Conservation (phyloP, 35 echinoderm and acorn worm genomes). For the Patiria miniata region DNA sequence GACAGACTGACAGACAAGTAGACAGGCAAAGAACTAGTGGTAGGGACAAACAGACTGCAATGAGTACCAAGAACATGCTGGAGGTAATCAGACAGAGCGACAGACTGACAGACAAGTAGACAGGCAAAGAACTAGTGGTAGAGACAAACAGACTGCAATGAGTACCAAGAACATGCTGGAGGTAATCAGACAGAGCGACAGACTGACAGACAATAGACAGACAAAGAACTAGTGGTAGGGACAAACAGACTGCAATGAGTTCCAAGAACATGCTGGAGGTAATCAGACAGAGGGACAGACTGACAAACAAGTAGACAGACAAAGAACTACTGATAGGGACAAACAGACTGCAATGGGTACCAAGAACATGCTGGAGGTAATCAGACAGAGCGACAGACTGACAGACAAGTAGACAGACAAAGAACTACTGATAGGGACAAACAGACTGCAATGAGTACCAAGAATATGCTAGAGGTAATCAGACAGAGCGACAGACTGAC, state of each 20-base stretch:
- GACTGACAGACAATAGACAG: too few species aligned
- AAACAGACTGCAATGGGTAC: neutral
- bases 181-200: too few species aligned
- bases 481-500: neutral
- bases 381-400: neutral
- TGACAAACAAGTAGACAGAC: neutral
- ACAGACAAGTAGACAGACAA: neutral
- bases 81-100: neutral
- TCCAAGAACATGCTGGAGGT: neutral
- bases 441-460: neutral
- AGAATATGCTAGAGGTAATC: neutral
- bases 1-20: too few species aligned
- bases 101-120: neutral
- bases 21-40: neutral
- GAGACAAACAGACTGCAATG: neutral
- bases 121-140: neutral
- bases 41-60: neutral
- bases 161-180: constrained; percentile 35
- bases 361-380: neutral
- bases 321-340: neutral
- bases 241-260: neutral
- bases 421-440: neutral
- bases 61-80: neutral
- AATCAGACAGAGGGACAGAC: neutral
- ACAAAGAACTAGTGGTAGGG: neutral